phyloP scores from a whole-genome alignment of 2,797 vertebrate species.

The Sylvia borin region DNA sequence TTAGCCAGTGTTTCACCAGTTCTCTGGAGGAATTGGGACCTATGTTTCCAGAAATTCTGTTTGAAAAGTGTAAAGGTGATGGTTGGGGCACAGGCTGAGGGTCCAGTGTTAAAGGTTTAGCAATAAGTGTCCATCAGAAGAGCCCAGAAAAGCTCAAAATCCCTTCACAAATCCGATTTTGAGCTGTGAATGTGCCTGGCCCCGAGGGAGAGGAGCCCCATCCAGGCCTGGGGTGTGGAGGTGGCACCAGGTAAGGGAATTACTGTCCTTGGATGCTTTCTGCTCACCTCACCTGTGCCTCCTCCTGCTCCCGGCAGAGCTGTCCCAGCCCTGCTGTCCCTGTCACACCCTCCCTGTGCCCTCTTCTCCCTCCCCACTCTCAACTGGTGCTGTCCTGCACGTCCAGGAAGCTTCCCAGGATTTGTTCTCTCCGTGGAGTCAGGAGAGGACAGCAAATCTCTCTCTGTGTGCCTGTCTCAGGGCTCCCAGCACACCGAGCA shows the following conservation, averaged over 20 bases:
- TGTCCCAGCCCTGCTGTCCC: neutral
- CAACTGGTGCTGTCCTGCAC: neutral
- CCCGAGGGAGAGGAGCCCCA: neutral
- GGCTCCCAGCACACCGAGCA: neutral
- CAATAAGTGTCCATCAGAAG: neutral
- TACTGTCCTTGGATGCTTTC: neutral
- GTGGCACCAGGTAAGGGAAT: neutral
- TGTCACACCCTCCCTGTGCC: neutral
- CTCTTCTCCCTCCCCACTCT: neutral
- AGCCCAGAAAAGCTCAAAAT: neutral
- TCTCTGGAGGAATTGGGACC: neutral
- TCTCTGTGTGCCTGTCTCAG: constrained; percentile 6
- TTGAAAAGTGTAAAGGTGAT: neutral
- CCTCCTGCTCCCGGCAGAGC: neutral
- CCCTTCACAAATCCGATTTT: neutral
- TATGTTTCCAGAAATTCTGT: neutral
- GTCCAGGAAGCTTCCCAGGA: neutral
- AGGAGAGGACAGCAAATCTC: neutral
- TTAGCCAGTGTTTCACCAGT: neutral
- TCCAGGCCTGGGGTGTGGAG: neutral
- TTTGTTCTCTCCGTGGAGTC: neutral
- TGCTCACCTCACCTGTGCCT: neutral
- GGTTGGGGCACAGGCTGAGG: neutral
- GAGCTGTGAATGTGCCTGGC: neutral
- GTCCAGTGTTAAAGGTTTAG: neutral